Evolutionary conservation across 2,797 vertebrate species (phyloP), one percentile per base, ranked within the genome.

Genomic region (Lacerta agilis): DNA sequence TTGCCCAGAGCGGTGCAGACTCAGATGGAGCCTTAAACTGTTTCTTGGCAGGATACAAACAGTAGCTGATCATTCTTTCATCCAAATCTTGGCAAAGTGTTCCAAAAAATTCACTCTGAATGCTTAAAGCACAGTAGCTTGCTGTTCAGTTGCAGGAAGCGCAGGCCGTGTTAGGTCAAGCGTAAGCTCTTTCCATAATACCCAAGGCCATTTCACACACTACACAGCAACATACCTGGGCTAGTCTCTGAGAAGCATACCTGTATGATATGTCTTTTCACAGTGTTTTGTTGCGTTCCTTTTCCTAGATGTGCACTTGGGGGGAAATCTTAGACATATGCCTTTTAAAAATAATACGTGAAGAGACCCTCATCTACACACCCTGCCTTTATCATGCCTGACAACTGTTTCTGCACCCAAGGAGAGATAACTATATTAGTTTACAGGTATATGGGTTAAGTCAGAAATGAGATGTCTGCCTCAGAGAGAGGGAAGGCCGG

Each of bases 1-100:
- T 87, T 92, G 89, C 88, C 86, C 88, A 88, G 87, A 90, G 88
- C 90, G 83, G 84, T 77, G 36, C 79, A 87, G 87, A 58, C 55
- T 23, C 55, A 81, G 55, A 83, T 1, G 79, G 64, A 49, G 69
- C 82, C 87, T 94, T 87, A 91, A 94, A 91, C 84, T 86, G 58
- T 2, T 6, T 75, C 64, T 33, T 83, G 90, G 86, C 87, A 83
- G 84, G 75, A 55, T 79, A 69, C 1, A 7, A 2, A 8, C 1
- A 23, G 18, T 23, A 17, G 77, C 49, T 10, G 2, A 13, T 7
- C 15, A 3, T 71, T 81, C 55, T 83, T 23, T 43, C 76, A 29
- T 11, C 36, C 4, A 71, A 77, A 64, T 66, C 78, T 78, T 10
- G 41, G 7, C 71, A 89, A 90, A 66, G 13, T 0, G 0, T 73